Evolutionary conservation across 2,888 invertebrate species (phyloP).

Genomic region (Nebria brevicollis): DNA sequence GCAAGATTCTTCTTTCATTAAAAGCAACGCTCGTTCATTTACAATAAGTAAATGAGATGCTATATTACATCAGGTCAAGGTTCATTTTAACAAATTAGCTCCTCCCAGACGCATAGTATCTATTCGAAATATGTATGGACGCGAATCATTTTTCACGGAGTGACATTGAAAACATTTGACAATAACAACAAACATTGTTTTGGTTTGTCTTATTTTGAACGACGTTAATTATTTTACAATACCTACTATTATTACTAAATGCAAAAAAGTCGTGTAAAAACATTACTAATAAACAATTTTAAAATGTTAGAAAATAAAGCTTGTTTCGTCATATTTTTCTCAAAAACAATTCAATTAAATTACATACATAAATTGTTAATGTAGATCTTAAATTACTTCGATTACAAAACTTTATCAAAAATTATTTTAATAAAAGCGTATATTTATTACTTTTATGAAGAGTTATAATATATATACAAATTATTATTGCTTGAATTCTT

Average conservation of each 20-base stretch:
- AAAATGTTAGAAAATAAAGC: background rate
- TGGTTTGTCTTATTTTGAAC: background rate
- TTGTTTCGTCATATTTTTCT: no score
- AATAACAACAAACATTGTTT: background rate
- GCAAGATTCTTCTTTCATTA: constrained; percentile 42
- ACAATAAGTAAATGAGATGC: constrained; percentile 41
- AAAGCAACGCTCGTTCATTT: constrained; percentile 40
- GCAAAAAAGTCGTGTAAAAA: background rate
- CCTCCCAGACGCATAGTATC: background rate
- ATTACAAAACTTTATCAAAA: no score
- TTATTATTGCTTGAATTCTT: no score
- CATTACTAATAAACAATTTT: no score
- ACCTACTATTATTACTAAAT: background rate
- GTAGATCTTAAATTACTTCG: no score
- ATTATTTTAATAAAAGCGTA: no score
- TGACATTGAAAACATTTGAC: constrained; percentile 33
- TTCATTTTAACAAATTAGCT: constrained; percentile 40
- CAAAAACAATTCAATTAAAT: no score
- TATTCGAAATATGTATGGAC: constrained; percentile 5
- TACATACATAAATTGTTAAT: no score
- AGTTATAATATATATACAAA: no score
- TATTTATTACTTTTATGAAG: no score
- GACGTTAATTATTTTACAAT: background rate
- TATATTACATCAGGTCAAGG: constrained; percentile 34
- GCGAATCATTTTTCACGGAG: constrained; percentile 9